Evolutionary conservation across 2,797 vertebrate genomes (phyloP).

Genomic region (Lophotriccus pileatus): DNA sequence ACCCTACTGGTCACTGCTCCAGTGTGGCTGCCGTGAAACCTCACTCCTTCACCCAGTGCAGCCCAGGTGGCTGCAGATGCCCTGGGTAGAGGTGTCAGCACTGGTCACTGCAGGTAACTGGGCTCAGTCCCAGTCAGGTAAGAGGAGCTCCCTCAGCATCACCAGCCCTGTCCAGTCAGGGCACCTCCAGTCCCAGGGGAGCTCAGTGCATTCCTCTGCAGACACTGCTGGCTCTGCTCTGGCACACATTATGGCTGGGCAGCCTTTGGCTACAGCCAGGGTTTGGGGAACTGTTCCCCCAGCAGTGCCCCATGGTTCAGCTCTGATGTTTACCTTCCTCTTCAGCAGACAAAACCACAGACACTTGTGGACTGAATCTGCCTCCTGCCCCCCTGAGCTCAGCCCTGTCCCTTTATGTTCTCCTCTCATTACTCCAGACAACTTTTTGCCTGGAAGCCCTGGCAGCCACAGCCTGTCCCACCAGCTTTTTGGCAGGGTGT

Average conservation of each 20-base stretch:
- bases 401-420: neutral
- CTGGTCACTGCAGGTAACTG: accelerated
- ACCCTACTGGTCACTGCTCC: neutral
- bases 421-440: neutral
- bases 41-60: accelerated
- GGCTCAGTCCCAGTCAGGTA: neutral
- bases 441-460: neutral
- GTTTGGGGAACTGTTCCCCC: neutral
- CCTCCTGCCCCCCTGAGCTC: neutral
- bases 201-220: neutral
- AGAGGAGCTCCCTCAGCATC: neutral
- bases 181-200: neutral
- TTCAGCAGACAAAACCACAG: neutral
- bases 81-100: neutral
- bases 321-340: neutral
- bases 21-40: neutral
- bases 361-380: neutral
- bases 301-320: neutral
- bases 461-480: neutral
- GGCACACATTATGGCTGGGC: neutral
- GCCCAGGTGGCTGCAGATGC: neutral
- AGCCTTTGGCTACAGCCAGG: neutral
- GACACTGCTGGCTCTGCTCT: neutral
- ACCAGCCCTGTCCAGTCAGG: neutral
- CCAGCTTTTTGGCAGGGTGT: accelerated